Evolutionary conservation across 2,113 vertebrate species (phyloP), one percentile per base, ranked within the genome.

Genomic region (Ictidomys tridecemlineatus): DNA sequence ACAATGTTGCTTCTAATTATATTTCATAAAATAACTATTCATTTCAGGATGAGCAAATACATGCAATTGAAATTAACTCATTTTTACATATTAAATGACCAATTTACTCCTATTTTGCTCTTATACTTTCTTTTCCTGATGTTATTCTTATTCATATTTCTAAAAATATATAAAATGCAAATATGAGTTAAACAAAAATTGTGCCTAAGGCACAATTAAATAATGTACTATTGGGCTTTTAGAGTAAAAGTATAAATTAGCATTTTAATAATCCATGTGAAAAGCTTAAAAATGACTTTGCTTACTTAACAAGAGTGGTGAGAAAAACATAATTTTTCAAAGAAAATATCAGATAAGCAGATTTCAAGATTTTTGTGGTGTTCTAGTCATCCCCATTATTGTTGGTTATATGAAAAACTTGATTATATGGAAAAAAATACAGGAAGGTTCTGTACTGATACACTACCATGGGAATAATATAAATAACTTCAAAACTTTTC

Each of bases 401-500:
- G 1, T 58, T 76, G 5, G 37, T 0, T n/a, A 88, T 34, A 87
- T 12, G 95, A 69, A 90, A 65, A 34, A 90, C 37, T 8, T 87
- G 79, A 93, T n/a, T 73, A 82, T 94, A 73, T 13, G 16, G 83
- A 65, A 77, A 92, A 79, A 70, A 65, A 76, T n/a, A 6, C 12
- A 88, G 88, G 45, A 69, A 61, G 51, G 34, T 56, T 94, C 93
- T 24, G 11, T 7, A 78, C 78, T 91, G 70, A 80, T 77, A 85
- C 2, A 70, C 34, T 73, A 26, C 73, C n/a, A 51, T 32, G 1
- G 53, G 39, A 37, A 86, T 70, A 45, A 92, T 90, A 70, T 56
- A 92, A 83, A 72, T 73, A 92, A 80, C 87, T 91, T 79, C 45
- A 87, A 91, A 96, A 85, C 11, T 78, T 91, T 93, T 34, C 58